phyloP scores from a whole-genome alignment of 2,888 invertebrate genomes.

The Tortrix viridana region DNA sequence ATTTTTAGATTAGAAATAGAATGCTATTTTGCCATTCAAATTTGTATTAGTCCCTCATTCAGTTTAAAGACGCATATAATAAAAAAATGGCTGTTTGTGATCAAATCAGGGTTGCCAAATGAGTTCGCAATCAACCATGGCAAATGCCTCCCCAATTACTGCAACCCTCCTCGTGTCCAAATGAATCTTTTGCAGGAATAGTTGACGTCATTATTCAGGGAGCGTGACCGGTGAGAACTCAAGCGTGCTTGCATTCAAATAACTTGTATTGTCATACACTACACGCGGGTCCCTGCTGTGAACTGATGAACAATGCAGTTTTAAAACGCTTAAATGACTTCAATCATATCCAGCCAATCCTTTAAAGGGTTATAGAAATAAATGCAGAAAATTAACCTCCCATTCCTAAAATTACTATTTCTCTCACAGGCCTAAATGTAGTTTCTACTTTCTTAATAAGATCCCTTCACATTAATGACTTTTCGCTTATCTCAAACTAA shows the following conservation, averaged over 20 bases:
- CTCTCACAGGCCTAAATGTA: no score
- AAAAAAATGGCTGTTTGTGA: not conserved
- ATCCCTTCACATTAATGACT: no score
- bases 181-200: not conserved
- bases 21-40: not conserved
- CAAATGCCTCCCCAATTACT: constrained; percentile 19
- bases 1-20: no score
- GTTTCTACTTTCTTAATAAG: no score
- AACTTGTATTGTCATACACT: constrained; percentile 19
- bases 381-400: not conserved
- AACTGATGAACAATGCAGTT: constrained; percentile 16
- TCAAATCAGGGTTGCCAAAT: constrained; percentile 19
- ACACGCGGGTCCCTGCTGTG: constrained; percentile 7
- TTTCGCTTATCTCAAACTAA: no score
- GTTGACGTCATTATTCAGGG: constrained; percentile 8
- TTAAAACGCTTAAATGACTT: constrained; percentile 4
- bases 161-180: constrained; percentile 10
- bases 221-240: constrained; percentile 17
- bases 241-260: constrained; percentile 19
- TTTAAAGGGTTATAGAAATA: not conserved
- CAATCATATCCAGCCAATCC: not conserved
- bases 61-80: not conserved
- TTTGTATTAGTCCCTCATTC: not conserved
- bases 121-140: constrained; percentile 10
- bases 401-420: no score